Conservation (phyloP, 2,888 invertebrate species). For the Phytoseiulus persimilis region DNA sequence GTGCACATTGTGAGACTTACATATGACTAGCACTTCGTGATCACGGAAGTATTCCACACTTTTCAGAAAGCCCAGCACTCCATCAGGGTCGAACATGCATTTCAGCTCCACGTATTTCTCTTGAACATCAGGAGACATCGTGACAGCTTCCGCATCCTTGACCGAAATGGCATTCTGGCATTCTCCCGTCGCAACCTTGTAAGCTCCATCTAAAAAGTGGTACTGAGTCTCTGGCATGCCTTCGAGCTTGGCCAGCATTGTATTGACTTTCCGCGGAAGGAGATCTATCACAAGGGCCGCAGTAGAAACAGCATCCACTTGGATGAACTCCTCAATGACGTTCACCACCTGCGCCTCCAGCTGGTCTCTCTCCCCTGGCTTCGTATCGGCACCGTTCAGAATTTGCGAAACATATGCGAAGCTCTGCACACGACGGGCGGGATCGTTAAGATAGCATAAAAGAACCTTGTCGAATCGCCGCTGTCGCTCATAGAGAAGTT, state of each 20-base stretch:
- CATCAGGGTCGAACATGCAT: slow-evolving; percentile 56
- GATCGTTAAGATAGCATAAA: slow-evolving; percentile 61
- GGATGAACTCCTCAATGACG: slow-evolving; percentile 48
- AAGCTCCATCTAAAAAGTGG: slow-evolving; percentile 56
- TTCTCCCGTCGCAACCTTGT: slow-evolving; percentile 54
- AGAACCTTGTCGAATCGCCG: slow-evolving; percentile 60
- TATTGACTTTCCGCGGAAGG: slow-evolving; percentile 50
- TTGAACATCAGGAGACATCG: slow-evolving; percentile 52
- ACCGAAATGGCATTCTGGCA: slow-evolving; percentile 41
- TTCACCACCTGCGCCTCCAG: slow-evolving; percentile 49
- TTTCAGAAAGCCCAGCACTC: slow-evolving; percentile 56
- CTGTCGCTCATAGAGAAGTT: slow-evolving; percentile 60
- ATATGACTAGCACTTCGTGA: slow-evolving; percentile 54
- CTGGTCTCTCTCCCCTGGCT: slow-evolving; percentile 48
- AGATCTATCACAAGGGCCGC: slow-evolving; percentile 59
- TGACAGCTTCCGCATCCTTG: slow-evolving; percentile 43
- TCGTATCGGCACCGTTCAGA: slow-evolving; percentile 48
- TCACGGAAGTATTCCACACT: slow-evolving; percentile 40
- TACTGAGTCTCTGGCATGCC: slow-evolving; percentile 53
- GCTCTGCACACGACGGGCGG: slow-evolving; percentile 57
- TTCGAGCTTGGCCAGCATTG: slow-evolving; percentile 50
- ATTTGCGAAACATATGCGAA: slow-evolving; percentile 54
- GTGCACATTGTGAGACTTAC: slow-evolving; percentile 58
- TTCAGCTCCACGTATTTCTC: slow-evolving; percentile 60
- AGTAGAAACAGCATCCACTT: slow-evolving; percentile 48